These are phyloP conservation scores for Clanis bilineata DNA, from an alignment of 2,888 invertebrate species.

Conservation along the genomic window DNA sequence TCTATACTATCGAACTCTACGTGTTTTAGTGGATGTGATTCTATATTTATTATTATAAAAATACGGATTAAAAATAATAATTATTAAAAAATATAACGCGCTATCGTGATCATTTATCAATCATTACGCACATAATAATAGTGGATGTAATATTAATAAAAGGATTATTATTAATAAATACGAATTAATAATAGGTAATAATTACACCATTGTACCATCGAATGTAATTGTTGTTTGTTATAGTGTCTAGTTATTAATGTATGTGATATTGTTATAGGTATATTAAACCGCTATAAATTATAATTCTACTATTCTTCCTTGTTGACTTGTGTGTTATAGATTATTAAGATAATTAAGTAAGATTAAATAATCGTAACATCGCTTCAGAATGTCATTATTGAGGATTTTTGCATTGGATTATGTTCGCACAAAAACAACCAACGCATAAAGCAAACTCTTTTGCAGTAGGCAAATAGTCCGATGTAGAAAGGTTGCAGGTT, in stretches of 20 bases:
- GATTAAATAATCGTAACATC: neutral
- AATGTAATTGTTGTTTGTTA: conserved; percentile 77
- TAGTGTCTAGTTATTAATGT: conserved; percentile 73
- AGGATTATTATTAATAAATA: conserved; percentile 34
- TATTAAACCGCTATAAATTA: conserved; percentile 66
- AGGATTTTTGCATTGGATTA: too few species aligned
- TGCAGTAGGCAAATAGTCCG: too few species aligned
- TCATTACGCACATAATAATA: conserved; percentile 67
- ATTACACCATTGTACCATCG: conserved; percentile 72
- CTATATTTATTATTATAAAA: conserved; percentile 36
- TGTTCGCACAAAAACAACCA: too few species aligned
- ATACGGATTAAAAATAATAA: conserved; percentile 25
- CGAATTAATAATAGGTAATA: conserved; percentile 69
- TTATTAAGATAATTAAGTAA: conserved; percentile 46
- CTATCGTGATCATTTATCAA: conserved; percentile 59
- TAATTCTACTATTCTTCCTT: conserved; percentile 70
- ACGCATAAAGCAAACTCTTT: too few species aligned
- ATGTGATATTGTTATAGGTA: conserved; percentile 81
- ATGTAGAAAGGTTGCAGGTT: too few species aligned
- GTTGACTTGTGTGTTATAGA: conserved; percentile 77
- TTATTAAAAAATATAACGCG: conserved; percentile 35
- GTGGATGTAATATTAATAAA: conserved; percentile 38
- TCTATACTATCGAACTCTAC: conserved; percentile 31
- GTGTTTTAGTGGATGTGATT: conserved; percentile 50
- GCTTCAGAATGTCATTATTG: neutral